Base-by-base conservation (phyloP, 2,888 invertebrate genomes). In the Parapristionchus giblindavisi region DNA sequence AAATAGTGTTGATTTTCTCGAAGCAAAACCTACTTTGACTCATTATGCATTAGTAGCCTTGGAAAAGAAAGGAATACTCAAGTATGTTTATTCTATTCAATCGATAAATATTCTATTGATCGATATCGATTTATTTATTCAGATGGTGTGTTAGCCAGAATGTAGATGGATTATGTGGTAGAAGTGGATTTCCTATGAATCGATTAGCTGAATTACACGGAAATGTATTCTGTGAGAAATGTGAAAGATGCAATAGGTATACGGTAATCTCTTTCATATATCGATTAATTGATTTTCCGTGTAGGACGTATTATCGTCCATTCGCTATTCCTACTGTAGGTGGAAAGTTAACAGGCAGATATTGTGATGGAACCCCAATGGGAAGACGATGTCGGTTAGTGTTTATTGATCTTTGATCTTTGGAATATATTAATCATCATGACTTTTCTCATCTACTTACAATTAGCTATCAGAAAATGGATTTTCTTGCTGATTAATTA, bases 141-240 rank as follows among this genome's bases (percentile, higher is more conserved):
- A 71, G 70, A 56, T 81, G 96, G 93, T 88, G 54, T 38, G 48
- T 71, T n/a, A 68, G 68, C n/a, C 68, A 68, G 68, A 68, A 68
- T 21, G 70, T 68, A 77, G 78, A 51, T 77, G 73, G 52, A 91
- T 99, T 43, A 92, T 99, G 32, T 96, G 95, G 87, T 98, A 99
- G 94, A 85, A 95, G 95, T 8, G 97, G 97, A 3, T 89, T 98
- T 77, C 90, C 92, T 0, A 91, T 96, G 77, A 92, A 92, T 83
- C 90, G 92, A 87, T 89, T 99, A 78, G 92, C 96, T 14, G 98
- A 99, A 89, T 91, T 99, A 63, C 99, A 99, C 90, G 99, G 99
- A 1, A 97, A 99, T 89, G 96, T 99, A 93, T 99, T 96, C 90
- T 91, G 94, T 43, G 96, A 96, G 88, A 93, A 95, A 88, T 99